phyloP scores from a whole-genome alignment of 2,113 vertebrate genomes.

The Hydrochoerus hydrochaeris region DNA sequence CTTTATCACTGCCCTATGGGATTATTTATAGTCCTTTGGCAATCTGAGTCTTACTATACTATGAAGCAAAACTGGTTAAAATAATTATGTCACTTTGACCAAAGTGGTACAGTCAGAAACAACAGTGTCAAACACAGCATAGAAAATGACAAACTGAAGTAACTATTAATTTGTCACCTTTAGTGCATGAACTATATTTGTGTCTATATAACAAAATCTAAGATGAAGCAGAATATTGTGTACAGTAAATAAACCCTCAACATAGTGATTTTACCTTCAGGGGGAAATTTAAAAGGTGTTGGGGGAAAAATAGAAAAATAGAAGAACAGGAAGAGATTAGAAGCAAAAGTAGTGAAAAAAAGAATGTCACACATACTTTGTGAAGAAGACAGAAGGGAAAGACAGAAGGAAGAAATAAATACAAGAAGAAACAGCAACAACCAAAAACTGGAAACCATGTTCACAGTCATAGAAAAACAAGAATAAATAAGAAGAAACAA shows the following conservation, averaged over 20 bases:
- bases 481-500: no score
- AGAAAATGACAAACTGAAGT: not conserved
- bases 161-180: not conserved
- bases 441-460: no score
- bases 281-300: not conserved
- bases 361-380: not conserved
- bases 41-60: not conserved
- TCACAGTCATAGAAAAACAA: no score
- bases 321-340: not conserved
- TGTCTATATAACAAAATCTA: not conserved
- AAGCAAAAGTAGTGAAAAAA: no score
- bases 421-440: not conserved
- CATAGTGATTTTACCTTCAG: not conserved
- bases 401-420: not conserved
- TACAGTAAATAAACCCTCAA: not conserved
- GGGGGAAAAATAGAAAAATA: no score
- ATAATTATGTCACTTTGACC: not conserved
- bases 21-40: not conserved
- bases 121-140: not conserved
- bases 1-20: no score
- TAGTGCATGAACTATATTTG: not conserved
- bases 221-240: not conserved
- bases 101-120: not conserved
- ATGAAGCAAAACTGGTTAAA: not conserved
- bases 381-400: not conserved